Evolutionary conservation across 2,888 invertebrate species (phyloP).

Genomic region (Mythimna pallens): DNA sequence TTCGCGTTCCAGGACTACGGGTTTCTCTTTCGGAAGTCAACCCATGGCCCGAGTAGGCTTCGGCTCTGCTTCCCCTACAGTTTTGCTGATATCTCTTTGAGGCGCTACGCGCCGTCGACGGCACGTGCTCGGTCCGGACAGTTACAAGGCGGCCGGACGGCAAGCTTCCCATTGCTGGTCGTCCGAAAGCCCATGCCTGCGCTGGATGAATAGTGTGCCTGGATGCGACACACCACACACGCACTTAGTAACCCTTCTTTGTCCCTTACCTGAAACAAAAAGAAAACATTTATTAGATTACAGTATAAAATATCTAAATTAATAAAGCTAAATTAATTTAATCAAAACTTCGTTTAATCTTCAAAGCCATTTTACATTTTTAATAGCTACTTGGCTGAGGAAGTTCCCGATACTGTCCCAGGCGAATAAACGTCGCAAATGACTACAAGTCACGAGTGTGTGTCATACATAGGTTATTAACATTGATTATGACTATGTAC

Average conservation of each 20-base stretch:
- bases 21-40: too few relatives aligned
- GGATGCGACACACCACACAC: neutral
- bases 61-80: neutral
- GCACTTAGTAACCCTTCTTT: neutral
- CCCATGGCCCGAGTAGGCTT: too few relatives aligned
- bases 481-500: constrained; percentile 18
- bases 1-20: too few relatives aligned
- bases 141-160: too few relatives aligned
- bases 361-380: constrained; percentile 4
- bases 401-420: constrained; percentile 15
- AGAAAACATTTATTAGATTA: constrained; percentile 27
- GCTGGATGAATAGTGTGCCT: neutral
- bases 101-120: too few relatives aligned
- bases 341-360: constrained; percentile 4
- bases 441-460: constrained; percentile 21
- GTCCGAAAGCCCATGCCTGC: too few relatives aligned
- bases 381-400: neutral
- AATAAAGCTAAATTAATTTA: constrained; percentile 11
- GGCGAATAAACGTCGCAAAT: neutral
- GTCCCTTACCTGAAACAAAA: constrained; percentile 67
- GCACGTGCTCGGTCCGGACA: too few relatives aligned
- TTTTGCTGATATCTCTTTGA: neutral
- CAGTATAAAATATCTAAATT: neutral
- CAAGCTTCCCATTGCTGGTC: too few relatives aligned
- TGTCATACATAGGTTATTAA: constrained; percentile 28